Evolutionary conservation across 2,888 invertebrate genomes (phyloP), one percentile per base, ranked within the genome.

Genomic region (Ganaspis brasiliensis): DNA sequence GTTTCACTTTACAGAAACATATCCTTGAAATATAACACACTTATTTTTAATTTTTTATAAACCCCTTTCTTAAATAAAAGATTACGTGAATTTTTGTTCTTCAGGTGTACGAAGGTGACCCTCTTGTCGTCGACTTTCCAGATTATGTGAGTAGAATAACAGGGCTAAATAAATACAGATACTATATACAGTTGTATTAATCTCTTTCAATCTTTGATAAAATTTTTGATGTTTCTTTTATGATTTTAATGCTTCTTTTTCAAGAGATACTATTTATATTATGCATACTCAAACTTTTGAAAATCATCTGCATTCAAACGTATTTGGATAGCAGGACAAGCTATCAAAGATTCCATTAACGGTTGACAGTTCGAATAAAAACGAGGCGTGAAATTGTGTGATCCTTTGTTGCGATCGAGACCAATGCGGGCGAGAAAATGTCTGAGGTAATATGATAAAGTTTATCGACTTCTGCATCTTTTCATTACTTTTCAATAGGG

Each of bases 311-410:
- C 14, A 40, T 63, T 63, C 63, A 63, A 63, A 63, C 21, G 21
- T 63, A 63, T 63, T 63, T 63, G 37, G 63, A 63, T 63, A 63
- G 63, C 63, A 63, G 63, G 63, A 63, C 63, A 21, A 37, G 40
- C 63, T 63, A 63, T 63, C 63, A 63, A 37, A 37, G 63, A 63
- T 63, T 63, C 63, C 63, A 63, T 63, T 63, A 63, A 37, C 63
- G 40, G 63, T 63, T 37, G 63, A 63, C 63, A 63, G 63, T 63
- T 63, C 40, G 21, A 63, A 37, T 40, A 63, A 63, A 37, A 63
- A 63, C 21, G 63, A 37, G 63, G 63, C 63, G 63, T 63, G 63
- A 63, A 63, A 63, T 63, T 63, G 63, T 63, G 63, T 37, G 63
- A 40, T 19, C 63, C 37, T 63, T 63, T 63, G 63, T 63, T 63